Evolutionary conservation across 2,113 vertebrate genomes (phyloP).

Genomic region (Dromas ardeola): DNA sequence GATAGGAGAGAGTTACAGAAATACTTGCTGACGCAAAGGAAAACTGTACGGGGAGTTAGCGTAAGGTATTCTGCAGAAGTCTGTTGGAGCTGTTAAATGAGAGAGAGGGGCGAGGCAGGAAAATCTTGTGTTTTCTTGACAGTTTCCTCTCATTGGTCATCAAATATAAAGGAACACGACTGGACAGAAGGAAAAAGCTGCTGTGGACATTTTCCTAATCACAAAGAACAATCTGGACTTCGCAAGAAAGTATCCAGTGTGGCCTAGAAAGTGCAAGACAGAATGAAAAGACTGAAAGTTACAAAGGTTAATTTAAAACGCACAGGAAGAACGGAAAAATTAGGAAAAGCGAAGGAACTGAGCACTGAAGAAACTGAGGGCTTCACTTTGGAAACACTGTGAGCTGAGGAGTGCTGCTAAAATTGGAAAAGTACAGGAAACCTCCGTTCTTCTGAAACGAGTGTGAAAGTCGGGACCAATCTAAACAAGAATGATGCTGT

Average conservation of each 20-base stretch:
- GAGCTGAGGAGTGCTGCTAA: neutral
- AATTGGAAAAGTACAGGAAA: neutral
- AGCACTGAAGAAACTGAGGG: neutral
- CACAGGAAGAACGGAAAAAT: neutral
- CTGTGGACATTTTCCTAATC: neutral
- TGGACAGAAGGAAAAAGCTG: neutral
- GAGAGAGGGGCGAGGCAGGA: neutral
- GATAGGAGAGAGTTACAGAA: neutral
- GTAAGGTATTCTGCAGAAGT: too few species aligned
- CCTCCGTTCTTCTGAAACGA: accelerated
- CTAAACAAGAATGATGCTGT: neutral
- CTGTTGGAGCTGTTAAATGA: neutral
- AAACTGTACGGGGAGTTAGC: too few species aligned
- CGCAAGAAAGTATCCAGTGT: accelerated
- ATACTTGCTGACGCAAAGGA: neutral
- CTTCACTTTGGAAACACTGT: neutral
- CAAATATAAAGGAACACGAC: neutral
- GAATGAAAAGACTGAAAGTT: neutral
- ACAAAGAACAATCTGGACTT: neutral
- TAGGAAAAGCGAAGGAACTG: neutral
- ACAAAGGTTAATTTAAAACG: neutral
- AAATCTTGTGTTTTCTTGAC: neutral
- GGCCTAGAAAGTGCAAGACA: neutral
- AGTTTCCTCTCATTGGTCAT: neutral
- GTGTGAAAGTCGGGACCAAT: neutral